Evolutionary conservation across 2,113 vertebrate genomes (phyloP).

Genomic region (Chloropsis cyanopogon): DNA sequence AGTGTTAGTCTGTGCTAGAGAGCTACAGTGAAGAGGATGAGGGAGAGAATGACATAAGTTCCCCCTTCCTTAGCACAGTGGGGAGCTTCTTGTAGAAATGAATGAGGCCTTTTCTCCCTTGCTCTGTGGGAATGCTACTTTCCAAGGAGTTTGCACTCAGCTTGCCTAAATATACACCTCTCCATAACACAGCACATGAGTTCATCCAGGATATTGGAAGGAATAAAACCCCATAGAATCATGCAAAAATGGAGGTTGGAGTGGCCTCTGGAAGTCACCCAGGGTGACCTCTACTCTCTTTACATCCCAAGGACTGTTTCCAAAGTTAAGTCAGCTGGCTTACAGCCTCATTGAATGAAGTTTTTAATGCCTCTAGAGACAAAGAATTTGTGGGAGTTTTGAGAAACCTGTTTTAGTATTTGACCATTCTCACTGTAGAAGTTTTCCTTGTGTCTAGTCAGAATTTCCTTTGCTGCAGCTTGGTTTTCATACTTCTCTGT

Average conservation of each 20-base stretch:
- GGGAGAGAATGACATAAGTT: conserved; percentile 1
- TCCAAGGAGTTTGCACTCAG: neutral
- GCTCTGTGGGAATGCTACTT: neutral
- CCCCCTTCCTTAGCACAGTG: neutral
- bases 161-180: neutral
- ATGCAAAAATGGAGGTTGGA: neutral
- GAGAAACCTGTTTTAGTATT: neutral
- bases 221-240: neutral
- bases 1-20: neutral
- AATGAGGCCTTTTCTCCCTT: conserved; percentile 17
- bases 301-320: neutral
- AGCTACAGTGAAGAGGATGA: neutral
- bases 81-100: conserved; percentile 3
- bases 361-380: neutral
- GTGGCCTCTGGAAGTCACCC: neutral
- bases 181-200: neutral
- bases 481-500: neutral
- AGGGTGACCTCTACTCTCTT: neutral
- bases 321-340: neutral
- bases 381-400: neutral
- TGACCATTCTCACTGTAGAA: neutral
- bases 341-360: neutral
- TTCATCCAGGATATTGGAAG: neutral
- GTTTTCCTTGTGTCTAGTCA: neutral
- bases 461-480: neutral